Base-by-base conservation (phyloP, 2,888 invertebrate genomes). In the Himalopsyche anomala region DNA sequence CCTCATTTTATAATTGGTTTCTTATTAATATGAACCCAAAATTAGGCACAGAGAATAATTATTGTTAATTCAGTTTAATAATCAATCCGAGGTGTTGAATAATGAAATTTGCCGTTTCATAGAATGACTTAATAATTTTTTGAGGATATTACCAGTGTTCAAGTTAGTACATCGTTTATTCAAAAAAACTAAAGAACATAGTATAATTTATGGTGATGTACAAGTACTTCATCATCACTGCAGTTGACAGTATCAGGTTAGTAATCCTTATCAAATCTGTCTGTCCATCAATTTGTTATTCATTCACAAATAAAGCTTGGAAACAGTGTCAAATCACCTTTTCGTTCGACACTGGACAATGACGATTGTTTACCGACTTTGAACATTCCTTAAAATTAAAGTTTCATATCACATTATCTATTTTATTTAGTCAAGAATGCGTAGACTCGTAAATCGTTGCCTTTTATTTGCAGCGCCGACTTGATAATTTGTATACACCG, bases 321-420 rank as follows among this genome's bases (percentile, higher is more conserved):
- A 36, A 74, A 74, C 36, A 15, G 28, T 74, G 36, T 36, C 74
- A 74, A 38, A 74, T 36, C 74, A 74, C 38, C n/a, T 74, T 74
- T 38, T 9, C 74, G 38, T 51, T 51, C 2, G 38, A 38, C 12
- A 38, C 74, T 36, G 15, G 15, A 74, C 74, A 12, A 74, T 74
- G 3, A 2, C 5, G 8, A 74, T 5, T 74, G 74, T 74, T 74
- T 74, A 36, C 74, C 19, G 36, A 5, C 74, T 74, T 74, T 74
- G 36, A 38, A 74, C 74, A 74, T 36, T 28, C 36, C 74, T 38
- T 74, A 74, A 38, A 74, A 74, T 74, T 74, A 74, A 74, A 62
- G 62, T 74, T 74, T 74, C 36, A 74, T 74, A 74, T 74, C 74
- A 74, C 74, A 74, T 74, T 74, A 36, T 38, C 74, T 15, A 74